These are phyloP conservation scores for Cyanocitta stelleri DNA, from an alignment of 2,113 vertebrate species.

Conservation along the genomic window DNA sequence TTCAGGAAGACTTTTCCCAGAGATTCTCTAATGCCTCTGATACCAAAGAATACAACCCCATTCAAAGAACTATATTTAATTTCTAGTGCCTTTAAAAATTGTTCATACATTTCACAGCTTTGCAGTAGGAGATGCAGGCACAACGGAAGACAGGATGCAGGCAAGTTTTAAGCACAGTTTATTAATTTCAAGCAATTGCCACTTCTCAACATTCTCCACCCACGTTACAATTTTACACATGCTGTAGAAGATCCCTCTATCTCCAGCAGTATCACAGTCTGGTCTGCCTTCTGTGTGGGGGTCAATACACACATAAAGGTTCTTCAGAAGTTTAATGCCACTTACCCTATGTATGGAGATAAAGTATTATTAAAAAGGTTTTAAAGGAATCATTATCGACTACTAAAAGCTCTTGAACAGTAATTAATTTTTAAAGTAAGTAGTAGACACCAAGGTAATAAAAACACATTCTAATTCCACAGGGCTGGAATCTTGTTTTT, in stretches of 20 bases:
- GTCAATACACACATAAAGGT: conserved; percentile 49
- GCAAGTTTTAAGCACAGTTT: conserved; percentile 10
- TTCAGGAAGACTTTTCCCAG: not conserved
- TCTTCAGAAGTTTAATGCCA: conserved; percentile 70
- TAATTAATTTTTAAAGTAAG: not conserved
- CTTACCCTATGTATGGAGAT: conserved; percentile 73
- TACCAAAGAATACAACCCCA: not conserved
- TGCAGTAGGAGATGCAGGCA: not conserved
- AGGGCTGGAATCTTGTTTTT: not conserved
- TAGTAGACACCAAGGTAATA: not conserved
- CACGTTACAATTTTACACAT: not conserved
- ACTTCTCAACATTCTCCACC: not conserved
- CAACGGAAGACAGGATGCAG: not conserved
- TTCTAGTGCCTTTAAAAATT: not conserved
- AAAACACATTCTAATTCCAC: not conserved
- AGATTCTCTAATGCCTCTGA: not conserved
- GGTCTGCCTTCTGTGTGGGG: conserved; percentile 42
- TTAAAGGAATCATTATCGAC: not conserved
- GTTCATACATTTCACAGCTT: not conserved
- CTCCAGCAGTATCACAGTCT: conserved; percentile 31
- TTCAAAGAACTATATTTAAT: not conserved
- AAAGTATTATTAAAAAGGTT: conserved; percentile 61
- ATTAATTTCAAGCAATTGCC: conserved; percentile 51
- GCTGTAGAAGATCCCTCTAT: not conserved
- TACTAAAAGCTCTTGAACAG: conserved; percentile 18